phyloP scores from a whole-genome alignment of 1,140 invertebrate species.

The Neuroterus valhalla region DNA sequence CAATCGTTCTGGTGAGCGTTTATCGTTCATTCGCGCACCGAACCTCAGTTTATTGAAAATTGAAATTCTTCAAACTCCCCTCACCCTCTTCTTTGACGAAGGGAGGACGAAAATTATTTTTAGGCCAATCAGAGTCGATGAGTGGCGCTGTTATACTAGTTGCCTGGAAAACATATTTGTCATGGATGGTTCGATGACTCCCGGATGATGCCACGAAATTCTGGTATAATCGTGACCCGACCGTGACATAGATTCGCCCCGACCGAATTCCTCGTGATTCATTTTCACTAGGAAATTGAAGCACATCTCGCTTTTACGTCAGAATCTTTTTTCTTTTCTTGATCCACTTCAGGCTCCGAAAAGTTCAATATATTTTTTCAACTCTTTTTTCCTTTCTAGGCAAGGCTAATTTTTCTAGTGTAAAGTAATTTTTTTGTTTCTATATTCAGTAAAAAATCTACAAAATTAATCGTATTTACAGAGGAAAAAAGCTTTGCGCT shows the following conservation, averaged over 20 bases:
- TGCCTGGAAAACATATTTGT: conserved; percentile 2
- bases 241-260: not conserved
- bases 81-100: not conserved
- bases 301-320: too few species aligned
- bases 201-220: not conserved
- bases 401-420: too few species aligned
- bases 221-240: not conserved
- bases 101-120: conserved; percentile 10
- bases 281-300: too few species aligned
- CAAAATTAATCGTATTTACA: too few species aligned
- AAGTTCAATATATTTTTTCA: too few species aligned
- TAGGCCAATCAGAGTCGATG: conserved; percentile 13
- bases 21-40: conserved; percentile 21
- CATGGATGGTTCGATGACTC: not conserved
- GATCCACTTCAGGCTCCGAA: too few species aligned
- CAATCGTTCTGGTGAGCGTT: conserved; percentile 8
- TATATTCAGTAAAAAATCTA: too few species aligned
- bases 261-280: too few species aligned
- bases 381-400: too few species aligned
- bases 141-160: conserved; percentile 4
- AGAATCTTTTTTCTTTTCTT: too few species aligned
- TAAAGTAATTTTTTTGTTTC: too few species aligned
- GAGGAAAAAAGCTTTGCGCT: too few species aligned
- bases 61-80: conserved; percentile 20
- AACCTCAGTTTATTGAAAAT: conserved; percentile 28